Conservation (phyloP, 2,888 invertebrate species). For the Salticus scenicus region DNA sequence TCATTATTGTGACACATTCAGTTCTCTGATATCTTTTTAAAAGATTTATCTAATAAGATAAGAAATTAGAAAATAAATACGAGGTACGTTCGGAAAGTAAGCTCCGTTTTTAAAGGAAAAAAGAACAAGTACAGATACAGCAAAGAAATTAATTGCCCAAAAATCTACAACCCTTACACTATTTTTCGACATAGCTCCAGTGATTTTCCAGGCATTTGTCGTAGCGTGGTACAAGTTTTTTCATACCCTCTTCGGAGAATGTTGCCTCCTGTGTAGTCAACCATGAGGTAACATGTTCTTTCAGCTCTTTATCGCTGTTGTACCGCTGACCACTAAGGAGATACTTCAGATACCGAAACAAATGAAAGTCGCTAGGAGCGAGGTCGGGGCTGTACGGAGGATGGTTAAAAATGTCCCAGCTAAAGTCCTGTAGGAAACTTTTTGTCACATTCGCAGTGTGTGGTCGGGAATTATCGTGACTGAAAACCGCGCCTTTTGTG, state of each 20-base stretch:
- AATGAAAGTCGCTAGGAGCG: neutral
- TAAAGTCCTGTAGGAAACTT: neutral
- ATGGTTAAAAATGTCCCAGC: constrained; percentile 3
- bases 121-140: neutral
- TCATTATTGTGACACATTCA: too few relatives aligned
- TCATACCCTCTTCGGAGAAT: neutral
- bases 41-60: too few relatives aligned
- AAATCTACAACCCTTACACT: neutral
- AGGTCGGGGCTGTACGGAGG: neutral
- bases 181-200: neutral
- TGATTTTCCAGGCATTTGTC: neutral
- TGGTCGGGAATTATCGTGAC: neutral
- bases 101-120: neutral
- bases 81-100: neutral
- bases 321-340: neutral
- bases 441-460: neutral
- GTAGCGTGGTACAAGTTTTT: neutral
- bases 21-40: too few relatives aligned
- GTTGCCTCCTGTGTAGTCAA: neutral
- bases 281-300: neutral
- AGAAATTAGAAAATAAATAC: too few relatives aligned
- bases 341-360: neutral
- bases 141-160: neutral
- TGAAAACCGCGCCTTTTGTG: too few relatives aligned
- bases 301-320: neutral